Evolutionary conservation across 1,140 invertebrate species (phyloP), one percentile per base, ranked within the genome.

Genomic region (Wiebesia pumilae): DNA sequence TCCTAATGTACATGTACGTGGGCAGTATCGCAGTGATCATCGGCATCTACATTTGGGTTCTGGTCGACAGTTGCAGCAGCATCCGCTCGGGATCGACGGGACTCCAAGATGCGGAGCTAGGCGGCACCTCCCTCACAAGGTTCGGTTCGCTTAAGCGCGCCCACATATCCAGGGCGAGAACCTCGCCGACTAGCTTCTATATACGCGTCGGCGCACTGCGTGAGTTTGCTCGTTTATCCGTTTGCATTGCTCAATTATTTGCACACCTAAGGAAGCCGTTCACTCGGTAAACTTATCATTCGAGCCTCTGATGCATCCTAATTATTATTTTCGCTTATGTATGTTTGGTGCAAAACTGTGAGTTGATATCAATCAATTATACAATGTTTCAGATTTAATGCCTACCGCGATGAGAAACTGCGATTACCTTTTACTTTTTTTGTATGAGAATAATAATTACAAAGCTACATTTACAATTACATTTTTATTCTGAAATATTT

Each of bases 131-230:
- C 54, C 89, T 95, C 35, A 93, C 93, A 65, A 93, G 94, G 87
- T 95, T 95, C 87, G 95, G 94, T 16, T 95, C 95, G 0, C 90
- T 95, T 58, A 95, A 95, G 87, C 91, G 93, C 77, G 95, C 95
- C 7, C 95, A 95, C 87, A 95, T 95, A 75, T 94, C 94, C 9
- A 90, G 94, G 65, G 91, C 94, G 24, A 94, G 94, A 86, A 94
- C 94, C 1, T 94, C 95, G 4, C 93, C 94, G 3, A 96, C 95
- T 0, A 96, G 95, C 89, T 96, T 96, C 88, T 96, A 96, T 88
- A 94, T 96, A 30, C 92, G 96, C 82, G 93, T 96, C n/a, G 96
- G 96, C 62, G 95, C 95, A n/a, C 89, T 96, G 4, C 94, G 96
- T 96, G 92, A 93, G 93, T 90, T 43, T 7, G 9, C 38, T 80